Conservation (phyloP, 23 tunicate species). For the Clavelina lepadiformis region DNA sequence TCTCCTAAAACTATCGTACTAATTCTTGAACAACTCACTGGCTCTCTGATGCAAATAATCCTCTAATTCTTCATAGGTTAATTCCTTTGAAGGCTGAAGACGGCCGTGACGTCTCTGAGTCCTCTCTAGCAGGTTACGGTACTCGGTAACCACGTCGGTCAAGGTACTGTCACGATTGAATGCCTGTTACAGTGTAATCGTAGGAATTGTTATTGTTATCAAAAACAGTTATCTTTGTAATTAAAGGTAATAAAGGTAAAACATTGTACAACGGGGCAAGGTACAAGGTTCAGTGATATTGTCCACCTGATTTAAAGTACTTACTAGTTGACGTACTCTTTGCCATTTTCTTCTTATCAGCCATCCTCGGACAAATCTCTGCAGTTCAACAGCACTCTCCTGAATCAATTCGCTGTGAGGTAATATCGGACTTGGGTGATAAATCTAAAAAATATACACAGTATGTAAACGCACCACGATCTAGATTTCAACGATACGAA, state of each 20-base stretch:
- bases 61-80: constrained; percentile 34
- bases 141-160: constrained; percentile 21
- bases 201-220: too few species aligned
- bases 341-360: constrained; percentile 21
- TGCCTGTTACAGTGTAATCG: too few species aligned
- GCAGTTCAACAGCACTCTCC: constrained; percentile 50
- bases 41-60: constrained; percentile 34
- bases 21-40: constrained; percentile 12
- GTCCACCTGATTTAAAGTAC: too few species aligned
- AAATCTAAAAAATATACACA: constrained; percentile 11
- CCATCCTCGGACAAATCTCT: constrained; percentile 42
- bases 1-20: too few species aligned
- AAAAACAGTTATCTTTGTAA: too few species aligned
- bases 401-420: constrained; percentile 39
- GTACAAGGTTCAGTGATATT: too few species aligned
- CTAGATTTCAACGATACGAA: too few species aligned
- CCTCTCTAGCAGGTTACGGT: constrained; percentile 21
- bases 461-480: not conserved
- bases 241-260: too few species aligned
- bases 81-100: constrained; percentile 17
- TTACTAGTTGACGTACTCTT: not conserved
- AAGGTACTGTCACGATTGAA: constrained; percentile 8
- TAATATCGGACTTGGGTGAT: constrained; percentile 41
- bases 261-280: too few species aligned
- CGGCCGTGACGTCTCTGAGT: constrained; percentile 54